Evolutionary conservation across 1,140 invertebrate genomes (phyloP).

Genomic region (Leptonema lineaticorne): DNA sequence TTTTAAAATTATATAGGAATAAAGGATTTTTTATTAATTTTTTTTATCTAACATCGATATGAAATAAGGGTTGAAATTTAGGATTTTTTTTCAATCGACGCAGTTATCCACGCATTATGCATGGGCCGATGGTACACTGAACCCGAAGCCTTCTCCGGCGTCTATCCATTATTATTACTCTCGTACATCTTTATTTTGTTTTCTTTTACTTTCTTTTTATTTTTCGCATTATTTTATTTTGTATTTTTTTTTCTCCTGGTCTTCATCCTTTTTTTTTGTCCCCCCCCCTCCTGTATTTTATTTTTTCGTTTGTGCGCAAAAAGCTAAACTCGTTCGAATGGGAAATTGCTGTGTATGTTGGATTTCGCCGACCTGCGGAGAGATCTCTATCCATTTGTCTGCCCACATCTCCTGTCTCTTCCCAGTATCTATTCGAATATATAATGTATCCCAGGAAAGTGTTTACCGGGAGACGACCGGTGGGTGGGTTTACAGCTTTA

Average conservation of each 20-base stretch:
- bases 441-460: constrained; percentile 30
- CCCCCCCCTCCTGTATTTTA: no score
- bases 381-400: constrained; percentile 8
- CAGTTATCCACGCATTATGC: constrained; percentile 40
- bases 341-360: constrained; percentile 31
- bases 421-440: constrained; percentile 1
- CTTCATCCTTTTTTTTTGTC: background rate
- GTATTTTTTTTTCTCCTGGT: background rate
- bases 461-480: background rate
- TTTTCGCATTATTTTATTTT: constrained; percentile 30
- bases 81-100: constrained; percentile 23
- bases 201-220: constrained; percentile 31
- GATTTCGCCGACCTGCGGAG: background rate
- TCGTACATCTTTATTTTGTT: constrained; percentile 43
- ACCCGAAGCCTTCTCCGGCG: constrained; percentile 40
- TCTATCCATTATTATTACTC: constrained; percentile 44
- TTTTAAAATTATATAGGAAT: no score
- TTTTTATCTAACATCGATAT: no score
- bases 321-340: constrained; percentile 39
- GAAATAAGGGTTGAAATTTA: no score
- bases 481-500: constrained; percentile 29
- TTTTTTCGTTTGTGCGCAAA: background rate
- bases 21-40: no score
- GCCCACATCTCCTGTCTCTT: background rate
- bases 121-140: constrained; percentile 42